These are phyloP conservation scores for Drymodes brunneopygia DNA, from an alignment of 2,113 vertebrate genomes.

Conservation along the genomic window DNA sequence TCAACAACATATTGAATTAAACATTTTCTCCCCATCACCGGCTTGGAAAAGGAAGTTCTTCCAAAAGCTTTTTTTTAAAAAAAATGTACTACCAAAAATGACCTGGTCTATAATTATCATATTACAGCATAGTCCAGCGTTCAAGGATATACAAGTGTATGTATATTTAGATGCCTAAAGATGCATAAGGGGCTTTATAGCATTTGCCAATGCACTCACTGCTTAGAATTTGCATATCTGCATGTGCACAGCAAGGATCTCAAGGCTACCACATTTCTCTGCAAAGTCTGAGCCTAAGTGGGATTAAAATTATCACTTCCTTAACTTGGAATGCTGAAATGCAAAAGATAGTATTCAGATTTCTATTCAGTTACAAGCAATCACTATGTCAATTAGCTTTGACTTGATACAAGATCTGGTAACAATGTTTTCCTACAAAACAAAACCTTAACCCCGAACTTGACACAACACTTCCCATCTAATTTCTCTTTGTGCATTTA, in stretches of 20 bases:
- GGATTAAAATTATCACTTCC: not conserved
- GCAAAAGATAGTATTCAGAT: not conserved
- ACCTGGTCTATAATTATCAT: not conserved
- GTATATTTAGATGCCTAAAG: not conserved
- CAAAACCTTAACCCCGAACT: not conserved
- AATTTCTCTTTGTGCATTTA: not conserved
- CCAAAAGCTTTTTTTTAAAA: not conserved
- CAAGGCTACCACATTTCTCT: not conserved
- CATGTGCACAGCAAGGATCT: not conserved
- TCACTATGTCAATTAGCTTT: not conserved
- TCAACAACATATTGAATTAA: not conserved
- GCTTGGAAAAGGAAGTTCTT: not conserved
- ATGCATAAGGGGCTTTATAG: not conserved
- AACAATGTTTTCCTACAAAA: not conserved
- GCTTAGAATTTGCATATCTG: not conserved
- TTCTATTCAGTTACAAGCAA: not conserved
- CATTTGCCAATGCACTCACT: not conserved
- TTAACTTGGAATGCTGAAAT: not conserved
- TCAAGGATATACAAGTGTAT: not conserved
- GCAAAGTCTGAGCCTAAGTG: not conserved
- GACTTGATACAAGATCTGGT: not conserved
- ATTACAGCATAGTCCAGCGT: not conserved
- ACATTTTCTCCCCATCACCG: not conserved
- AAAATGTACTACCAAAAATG: not conserved
- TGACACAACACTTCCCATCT: not conserved